phyloP scores from a whole-genome alignment of 2,113 vertebrate species.

The Epinephelus cyanopodus region DNA sequence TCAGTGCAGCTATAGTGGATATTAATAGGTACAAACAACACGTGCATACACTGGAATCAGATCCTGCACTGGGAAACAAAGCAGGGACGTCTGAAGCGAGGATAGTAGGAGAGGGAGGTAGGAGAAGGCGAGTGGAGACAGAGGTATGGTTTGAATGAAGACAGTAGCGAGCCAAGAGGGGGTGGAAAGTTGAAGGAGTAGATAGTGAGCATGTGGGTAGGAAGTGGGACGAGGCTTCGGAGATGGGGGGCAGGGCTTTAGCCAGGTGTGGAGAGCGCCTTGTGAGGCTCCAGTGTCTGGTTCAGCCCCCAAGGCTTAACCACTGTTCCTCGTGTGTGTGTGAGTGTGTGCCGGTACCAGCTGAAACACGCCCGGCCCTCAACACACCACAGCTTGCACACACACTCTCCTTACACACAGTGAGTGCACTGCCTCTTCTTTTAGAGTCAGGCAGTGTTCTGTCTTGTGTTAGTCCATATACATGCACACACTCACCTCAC shows the following conservation, averaged over 20 bases:
- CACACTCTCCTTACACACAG: constrained; percentile 28
- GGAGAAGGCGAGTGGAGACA: constrained; percentile 18
- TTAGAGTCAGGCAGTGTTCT: constrained; percentile 41
- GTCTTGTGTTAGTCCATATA: constrained; percentile 52
- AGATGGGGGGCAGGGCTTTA: constrained; percentile 51
- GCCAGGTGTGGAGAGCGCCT: constrained; percentile 73
- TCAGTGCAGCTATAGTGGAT: constrained; percentile 29
- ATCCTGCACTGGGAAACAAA: constrained; percentile 22
- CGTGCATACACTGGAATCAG: constrained; percentile 8
- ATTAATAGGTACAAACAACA: constrained; percentile 44
- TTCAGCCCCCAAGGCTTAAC: constrained; percentile 62
- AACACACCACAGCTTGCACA: constrained; percentile 36
- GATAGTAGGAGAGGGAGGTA: constrained; percentile 5
- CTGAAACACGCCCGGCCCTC: constrained; percentile 72
- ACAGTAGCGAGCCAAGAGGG: not conserved
- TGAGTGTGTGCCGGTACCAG: constrained; percentile 48
- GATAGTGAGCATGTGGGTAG: constrained; percentile 1
- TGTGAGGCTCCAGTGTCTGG: constrained; percentile 62
- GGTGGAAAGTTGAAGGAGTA: constrained; percentile 21
- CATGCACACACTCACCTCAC: constrained; percentile 44
- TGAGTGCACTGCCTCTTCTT: constrained; percentile 43
- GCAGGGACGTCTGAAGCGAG: not conserved
- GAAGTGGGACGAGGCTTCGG: constrained; percentile 21
- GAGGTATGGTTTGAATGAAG: constrained; percentile 15
- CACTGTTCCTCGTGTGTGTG: constrained; percentile 32